Base-by-base conservation (phyloP, 1,140 invertebrate species). In the Holcopasites calliopsidis region DNA sequence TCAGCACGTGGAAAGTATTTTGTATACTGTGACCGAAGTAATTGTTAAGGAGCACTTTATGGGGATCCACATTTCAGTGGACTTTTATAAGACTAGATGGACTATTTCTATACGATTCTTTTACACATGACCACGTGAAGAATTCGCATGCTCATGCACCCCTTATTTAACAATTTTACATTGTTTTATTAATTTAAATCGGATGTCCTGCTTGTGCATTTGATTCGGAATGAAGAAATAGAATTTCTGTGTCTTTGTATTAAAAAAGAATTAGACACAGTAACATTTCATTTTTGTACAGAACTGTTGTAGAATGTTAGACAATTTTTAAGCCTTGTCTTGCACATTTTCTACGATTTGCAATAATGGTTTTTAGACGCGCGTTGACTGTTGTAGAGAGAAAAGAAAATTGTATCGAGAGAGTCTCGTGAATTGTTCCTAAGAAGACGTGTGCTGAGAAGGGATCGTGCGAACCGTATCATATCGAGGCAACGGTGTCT, bases 81-180 rank as follows among this genome's bases (percentile, higher is more conserved):
- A 82, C 16, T 75, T 82, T 83, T 83, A 40, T 82, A 82, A 60
- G 13, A 57, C 16, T 52, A 42, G 18, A 52, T 55, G 40, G 47
- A 54, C 38, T 28, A 49, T 76, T 80, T 77, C 1, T 70, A 64
- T 11, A n/a, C 2, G 31, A 65, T 13, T 2, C 13, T 65, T 31
- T 7, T 61, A 75, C 57, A 26, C 38, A 40, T 10, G 40, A 18
- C 3, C 3, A 72, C 18, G 35, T 11, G 28, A 21, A 31, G 21
- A 66, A 13, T 38, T n/a, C n/a, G n/a, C n/a, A n/a, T n/a, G n/a
- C 64, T 66, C 62, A 55, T 28, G 40, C 49, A 44, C 16, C 21
- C 31, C 55, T 10, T 42, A 23, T 33, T 69, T 58, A 10, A 23
- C 35, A 38, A 23, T 1, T 38, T 3, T 58, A 13, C 28, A 5